Base-by-base conservation (phyloP, 1,140 invertebrate genomes). In the Bicyclus anynana region DNA sequence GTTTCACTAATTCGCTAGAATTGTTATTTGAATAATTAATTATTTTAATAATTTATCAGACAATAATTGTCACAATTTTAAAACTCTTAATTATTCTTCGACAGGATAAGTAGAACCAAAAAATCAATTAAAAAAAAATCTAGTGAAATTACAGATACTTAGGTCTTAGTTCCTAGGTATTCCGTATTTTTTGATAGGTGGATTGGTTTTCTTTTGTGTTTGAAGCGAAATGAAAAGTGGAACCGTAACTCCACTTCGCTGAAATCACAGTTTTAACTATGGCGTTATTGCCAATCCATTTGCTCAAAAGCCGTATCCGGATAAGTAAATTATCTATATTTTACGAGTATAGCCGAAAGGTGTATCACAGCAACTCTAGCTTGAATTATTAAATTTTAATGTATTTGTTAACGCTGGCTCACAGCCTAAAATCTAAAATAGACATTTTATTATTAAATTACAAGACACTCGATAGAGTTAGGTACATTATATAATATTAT, bases 341-440 rank as follows among this genome's bases (percentile, higher is more conserved):
- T 80, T 80, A n/a, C n/a, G n/a, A n/a, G n/a, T n/a, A 47, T 84
- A 84, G 83, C 81, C 84, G 86, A 86, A 86, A 80, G 68, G 72
- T 83, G 80, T 88, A 86, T 88, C 85, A 88, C 85, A 88, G 85
- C 77, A 84, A 85, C 81, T 86, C 83, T 88, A 88, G 85, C 85
- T 69, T 88, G 81, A 79, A 61, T 80, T 86, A 75, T 82, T 65
- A 79, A 83, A 78, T 83, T 78, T 73, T 79, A 77, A 78, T 80
- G 76, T 81, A 77, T 75, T 69, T 78, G 69, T 73, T 72, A 67
- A 80, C 60, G 75, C 77, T 80, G 85, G 77, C 72, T 84, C 75
- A 84, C 83, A 87, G 83, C 81, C 84, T 86, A 80, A 81, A 72
- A 77, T 82, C 77, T 84, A 85, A 72, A 67, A 70, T 80, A 77